Base-by-base conservation (phyloP, 2,113 vertebrate genomes). In the Pungitius pungitius region DNA sequence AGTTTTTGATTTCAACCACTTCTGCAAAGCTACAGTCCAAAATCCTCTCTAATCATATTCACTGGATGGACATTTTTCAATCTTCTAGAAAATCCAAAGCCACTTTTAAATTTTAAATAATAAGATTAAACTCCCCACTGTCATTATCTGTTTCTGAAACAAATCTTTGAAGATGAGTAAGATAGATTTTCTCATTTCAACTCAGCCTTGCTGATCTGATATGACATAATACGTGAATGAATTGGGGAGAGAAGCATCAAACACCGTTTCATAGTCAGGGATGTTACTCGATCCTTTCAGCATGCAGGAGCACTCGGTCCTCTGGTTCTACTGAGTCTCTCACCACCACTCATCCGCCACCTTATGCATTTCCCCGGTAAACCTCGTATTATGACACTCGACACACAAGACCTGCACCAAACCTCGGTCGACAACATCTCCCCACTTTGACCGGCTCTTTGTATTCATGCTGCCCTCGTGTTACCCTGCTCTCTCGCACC, bases 311-410 rank as follows among this genome's bases (percentile, higher is more conserved):
- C 57, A 51, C 42, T 35, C 40, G 40, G 30, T 59, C 17, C 61
- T 55, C 65, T 35, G 54, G 58, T 58, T 47, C 12, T 27, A 37
- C 27, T 4, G 3, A 2, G 40, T 56, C 57, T 74, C 52, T 49
- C 47, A 43, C 63, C 33, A 27, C 52, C 69, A 63, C 75, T 75
- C 52, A 56, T 51, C 42, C 58, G 59, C 58, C 67, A 77, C 74
- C 56, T 45, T 8, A 11, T 33, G 43, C 9, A 24, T 13, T 18
- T 55, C 60, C 57, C 82, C 63, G 13, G 10, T n/a, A n/a, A n/a
- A n/a, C n/a, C 67, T 81, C 35, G 54, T 57, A 40, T 77, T 39
- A 68, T 75, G 55, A 51, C 64, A 74, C 75, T 70, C 70, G 62
- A 85, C 70, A 78, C 65, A 30, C 40, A 20, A 18, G 69, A 64